Conservation (phyloP, 2,797 vertebrate genomes). For the Hippoglossus hippoglossus region DNA sequence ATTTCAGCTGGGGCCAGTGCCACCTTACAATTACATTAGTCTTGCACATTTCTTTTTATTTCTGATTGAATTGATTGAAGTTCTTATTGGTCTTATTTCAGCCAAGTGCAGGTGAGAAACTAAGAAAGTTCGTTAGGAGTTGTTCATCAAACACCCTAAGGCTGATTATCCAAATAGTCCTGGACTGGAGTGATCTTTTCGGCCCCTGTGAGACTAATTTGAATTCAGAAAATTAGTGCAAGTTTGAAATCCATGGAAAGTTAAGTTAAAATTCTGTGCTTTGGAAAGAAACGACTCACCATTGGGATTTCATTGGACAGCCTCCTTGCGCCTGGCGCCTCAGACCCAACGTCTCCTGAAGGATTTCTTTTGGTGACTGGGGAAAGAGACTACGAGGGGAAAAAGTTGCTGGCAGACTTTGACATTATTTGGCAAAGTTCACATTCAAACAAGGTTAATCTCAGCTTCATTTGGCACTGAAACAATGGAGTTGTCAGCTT, state of each 20-base stretch:
- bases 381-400: background rate
- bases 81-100: background rate
- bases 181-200: slow-evolving; percentile 11
- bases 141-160: slow-evolving; percentile 8
- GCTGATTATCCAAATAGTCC: slow-evolving; percentile 15
- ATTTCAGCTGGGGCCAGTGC: too few relatives aligned
- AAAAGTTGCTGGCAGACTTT: slow-evolving; percentile 32
- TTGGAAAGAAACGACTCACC: slow-evolving; percentile 5
- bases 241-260: slow-evolving; percentile 28
- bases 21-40: background rate
- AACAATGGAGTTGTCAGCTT: slow-evolving; percentile 81
- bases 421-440: slow-evolving; percentile 64
- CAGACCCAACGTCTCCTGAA: slow-evolving; percentile 8
- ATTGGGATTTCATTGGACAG: slow-evolving; percentile 7
- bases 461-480: slow-evolving; percentile 62
- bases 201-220: slow-evolving; percentile 32
- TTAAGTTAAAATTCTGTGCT: slow-evolving; percentile 25
- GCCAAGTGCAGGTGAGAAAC: background rate
- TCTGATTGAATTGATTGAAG: background rate
- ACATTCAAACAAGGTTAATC: slow-evolving; percentile 71
- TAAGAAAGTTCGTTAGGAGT: background rate
- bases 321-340: background rate
- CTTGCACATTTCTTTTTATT: background rate
- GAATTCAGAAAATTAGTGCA: slow-evolving; percentile 18
- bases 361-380: slow-evolving; percentile 15